Base-by-base conservation (phyloP, 2,888 invertebrate genomes). In the Capitulum mitella region DNA sequence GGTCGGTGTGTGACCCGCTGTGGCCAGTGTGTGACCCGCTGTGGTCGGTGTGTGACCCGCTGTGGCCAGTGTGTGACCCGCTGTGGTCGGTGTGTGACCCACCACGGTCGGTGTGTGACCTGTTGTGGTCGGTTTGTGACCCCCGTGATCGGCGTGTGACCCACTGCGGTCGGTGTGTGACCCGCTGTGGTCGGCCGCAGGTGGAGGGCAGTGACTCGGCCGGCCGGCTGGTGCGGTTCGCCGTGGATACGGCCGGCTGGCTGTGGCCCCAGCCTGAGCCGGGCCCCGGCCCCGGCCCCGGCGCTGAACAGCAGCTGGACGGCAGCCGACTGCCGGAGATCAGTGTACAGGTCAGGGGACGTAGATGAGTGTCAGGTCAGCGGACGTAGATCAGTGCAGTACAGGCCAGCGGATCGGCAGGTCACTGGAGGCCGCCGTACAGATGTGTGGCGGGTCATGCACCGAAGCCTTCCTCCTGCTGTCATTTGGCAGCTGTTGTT, bases 191-290 rank as follows among this genome's bases (percentile, higher is more conserved):
- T 6, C 61, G 8, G 32, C 32, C n/a, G 3, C 70, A 70, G 70
- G 6, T 70, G 70, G 70, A 70, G 70, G 70, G 22, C 37, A 70
- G 70, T 26, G 70, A 70, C 12, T 16, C 70, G 37, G 70, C 37
- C 16, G 70, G 37, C 1, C 34, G 34, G 5, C 37, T 70, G 5
- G 22, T 32, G 6, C 19, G 32, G 70, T 70, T 70, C 37, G 70
- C 22, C 70, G 22, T 32, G 12, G 37, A 70, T 22, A 22, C 37
- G 37, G 34, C 70, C 22, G 37, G 70, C 6, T 32, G 37, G 16
- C 37, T 70, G 70, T 22, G 32, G 37, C 70, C 70, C 0, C 19
- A 37, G 51, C 19, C 3, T 6, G 51, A 51, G 51, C 6, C 16
- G 51, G n/a, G 51, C 51, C 1, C 14, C 70, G 10, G 32, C 3